phyloP scores from a whole-genome alignment of 2,113 vertebrate species.

The Pygathrix nemaeus region DNA sequence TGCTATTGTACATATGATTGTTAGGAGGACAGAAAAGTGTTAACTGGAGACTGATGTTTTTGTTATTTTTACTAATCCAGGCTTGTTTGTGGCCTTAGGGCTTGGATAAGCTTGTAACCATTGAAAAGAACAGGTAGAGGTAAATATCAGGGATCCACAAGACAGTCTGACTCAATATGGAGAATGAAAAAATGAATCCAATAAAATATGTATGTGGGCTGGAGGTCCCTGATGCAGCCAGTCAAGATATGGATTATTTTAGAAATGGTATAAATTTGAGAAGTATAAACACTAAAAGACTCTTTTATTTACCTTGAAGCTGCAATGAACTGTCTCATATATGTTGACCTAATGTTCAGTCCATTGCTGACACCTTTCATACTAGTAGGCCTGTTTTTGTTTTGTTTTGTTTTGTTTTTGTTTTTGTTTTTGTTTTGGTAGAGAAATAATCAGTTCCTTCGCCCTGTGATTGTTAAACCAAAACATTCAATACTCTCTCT shows the following conservation, averaged over 20 bases:
- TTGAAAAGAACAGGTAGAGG: background rate
- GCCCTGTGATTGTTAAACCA: constrained; percentile 36
- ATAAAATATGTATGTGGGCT: background rate
- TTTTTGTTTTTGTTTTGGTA: background rate
- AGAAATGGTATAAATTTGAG: background rate
- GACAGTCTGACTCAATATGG: background rate
- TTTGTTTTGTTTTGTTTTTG: too few species aligned
- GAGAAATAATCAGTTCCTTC: constrained; percentile 48
- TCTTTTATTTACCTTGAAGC: background rate
- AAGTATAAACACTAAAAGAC: background rate
- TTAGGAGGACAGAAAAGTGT: background rate
- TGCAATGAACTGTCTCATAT: background rate
- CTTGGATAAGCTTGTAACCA: background rate
- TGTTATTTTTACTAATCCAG: background rate
- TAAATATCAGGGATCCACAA: background rate
- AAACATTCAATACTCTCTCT: constrained; percentile 26
- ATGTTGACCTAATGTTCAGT: background rate
- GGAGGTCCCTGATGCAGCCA: background rate
- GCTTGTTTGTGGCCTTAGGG: background rate
- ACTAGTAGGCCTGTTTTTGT: background rate
- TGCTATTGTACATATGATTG: background rate
- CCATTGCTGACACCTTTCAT: background rate
- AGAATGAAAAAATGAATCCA: background rate
- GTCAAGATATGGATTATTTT: background rate
- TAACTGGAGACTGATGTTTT: background rate